Evolutionary conservation across 2,797 vertebrate genomes (phyloP).

Genomic region (Perodicticus potto): DNA sequence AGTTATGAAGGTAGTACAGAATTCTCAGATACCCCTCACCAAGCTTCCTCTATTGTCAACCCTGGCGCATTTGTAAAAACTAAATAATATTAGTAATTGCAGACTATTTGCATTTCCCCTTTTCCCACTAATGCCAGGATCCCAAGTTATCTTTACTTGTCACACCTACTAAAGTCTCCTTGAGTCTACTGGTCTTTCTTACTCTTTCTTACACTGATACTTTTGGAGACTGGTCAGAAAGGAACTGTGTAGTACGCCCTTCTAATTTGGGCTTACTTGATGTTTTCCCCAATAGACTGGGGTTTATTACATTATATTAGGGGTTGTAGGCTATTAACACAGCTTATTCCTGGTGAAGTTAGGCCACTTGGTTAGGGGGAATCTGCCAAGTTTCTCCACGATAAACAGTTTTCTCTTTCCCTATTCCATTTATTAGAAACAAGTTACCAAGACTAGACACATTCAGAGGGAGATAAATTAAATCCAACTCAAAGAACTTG

Average conservation of each 20-base stretch:
- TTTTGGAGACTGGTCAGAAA: not conserved
- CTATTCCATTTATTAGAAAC: not conserved
- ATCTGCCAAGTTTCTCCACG: not conserved
- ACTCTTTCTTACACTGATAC: not conserved
- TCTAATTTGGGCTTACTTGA: not conserved
- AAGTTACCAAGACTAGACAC: not conserved
- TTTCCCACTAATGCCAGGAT: not conserved
- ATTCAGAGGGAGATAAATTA: not conserved
- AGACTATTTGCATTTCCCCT: not conserved
- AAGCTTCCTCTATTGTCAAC: not conserved
- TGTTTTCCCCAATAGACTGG: not conserved
- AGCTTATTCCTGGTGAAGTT: not conserved
- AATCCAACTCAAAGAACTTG: constrained; percentile 29
- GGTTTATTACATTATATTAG: not conserved
- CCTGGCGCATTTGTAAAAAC: not conserved
- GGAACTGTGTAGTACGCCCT: not conserved
- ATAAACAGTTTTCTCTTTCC: not conserved
- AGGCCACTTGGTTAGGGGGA: not conserved
- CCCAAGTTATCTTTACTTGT: too few relatives aligned
- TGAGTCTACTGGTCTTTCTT: not conserved
- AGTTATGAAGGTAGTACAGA: not conserved
- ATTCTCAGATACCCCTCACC: not conserved
- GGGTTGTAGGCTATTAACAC: not conserved
- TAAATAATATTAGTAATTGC: not conserved
- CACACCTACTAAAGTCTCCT: not conserved